A percentile compares a stretch with the other conserved stretches of the same genome.
phyloP scores from a whole-genome alignment of 2,888 invertebrate genomes.

The Standfussiana lucernea region DNA sequence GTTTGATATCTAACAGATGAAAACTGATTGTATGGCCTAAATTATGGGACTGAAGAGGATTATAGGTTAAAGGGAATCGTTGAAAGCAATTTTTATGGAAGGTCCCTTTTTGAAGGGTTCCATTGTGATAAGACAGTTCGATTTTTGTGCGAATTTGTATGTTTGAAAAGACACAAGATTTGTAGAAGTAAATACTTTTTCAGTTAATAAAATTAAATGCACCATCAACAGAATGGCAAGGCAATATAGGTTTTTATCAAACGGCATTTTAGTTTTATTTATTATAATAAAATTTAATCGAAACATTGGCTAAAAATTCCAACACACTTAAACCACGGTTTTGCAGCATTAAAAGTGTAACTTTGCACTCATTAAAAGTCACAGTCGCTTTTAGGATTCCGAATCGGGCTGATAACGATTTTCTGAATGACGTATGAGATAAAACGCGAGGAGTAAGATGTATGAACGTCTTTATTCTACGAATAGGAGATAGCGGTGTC shows the following conservation, averaged over 20 bases:
- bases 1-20: slow-evolving; percentile 21
- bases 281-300: no score
- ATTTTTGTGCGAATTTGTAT: not conserved
- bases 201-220: not conserved
- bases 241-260: not conserved
- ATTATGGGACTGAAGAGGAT: not conserved
- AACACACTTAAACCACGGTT: not conserved
- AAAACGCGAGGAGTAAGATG: slow-evolving; percentile 19
- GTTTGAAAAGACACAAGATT: slow-evolving; percentile 4
- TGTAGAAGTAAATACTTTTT: not conserved
- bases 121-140: not conserved
- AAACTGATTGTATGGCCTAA: slow-evolving; percentile 18
- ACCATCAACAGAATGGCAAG: not conserved
- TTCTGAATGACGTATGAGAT: slow-evolving; percentile 40
- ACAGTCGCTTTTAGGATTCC: slow-evolving; percentile 14
- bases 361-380: slow-evolving; percentile 11
- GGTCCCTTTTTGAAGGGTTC: not conserved
- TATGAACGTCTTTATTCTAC: slow-evolving; percentile 29
- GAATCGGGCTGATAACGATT: slow-evolving; percentile 38
- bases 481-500: slow-evolving; percentile 12
- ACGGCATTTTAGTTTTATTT: not conserved
- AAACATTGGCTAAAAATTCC: no score
- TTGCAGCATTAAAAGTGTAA: not conserved
- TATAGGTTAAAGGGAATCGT: slow-evolving; percentile 8
- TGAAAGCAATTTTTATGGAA: slow-evolving; percentile 29